phyloP scores from a whole-genome alignment of 2,888 invertebrate genomes.

The Rotaria magnacalcarata region DNA sequence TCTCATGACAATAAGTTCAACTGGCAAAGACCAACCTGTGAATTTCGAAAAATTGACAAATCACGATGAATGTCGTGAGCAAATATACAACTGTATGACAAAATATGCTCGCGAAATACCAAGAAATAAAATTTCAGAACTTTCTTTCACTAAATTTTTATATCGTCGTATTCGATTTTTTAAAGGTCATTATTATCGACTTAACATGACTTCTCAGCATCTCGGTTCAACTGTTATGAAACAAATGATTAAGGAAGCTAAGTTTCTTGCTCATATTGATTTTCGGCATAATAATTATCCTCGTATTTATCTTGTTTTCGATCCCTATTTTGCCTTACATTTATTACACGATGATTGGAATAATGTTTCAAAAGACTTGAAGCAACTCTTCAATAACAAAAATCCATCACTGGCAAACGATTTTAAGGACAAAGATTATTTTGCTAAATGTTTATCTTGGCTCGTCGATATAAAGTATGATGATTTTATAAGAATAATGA shows the following conservation, averaged over 20 bases:
- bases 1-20: neutral
- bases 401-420: neutral
- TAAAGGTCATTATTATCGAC: slow-evolving; percentile 1
- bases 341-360: slow-evolving; percentile 21
- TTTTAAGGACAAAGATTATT: slow-evolving; percentile 5
- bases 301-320: slow-evolving; percentile 20
- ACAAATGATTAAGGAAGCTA: slow-evolving; percentile 4
- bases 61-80: neutral
- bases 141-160: slow-evolving; percentile 24
- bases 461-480: slow-evolving; percentile 21
- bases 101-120: neutral
- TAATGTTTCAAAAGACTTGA: neutral
- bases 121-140: slow-evolving; percentile 20
- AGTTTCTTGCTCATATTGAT: neutral
- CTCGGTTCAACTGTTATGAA: neutral
- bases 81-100: neutral
- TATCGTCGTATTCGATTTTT: slow-evolving; percentile 26
- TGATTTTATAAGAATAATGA: neutral
- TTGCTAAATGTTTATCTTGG: slow-evolving; percentile 25
- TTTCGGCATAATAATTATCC: neutral
- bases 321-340: slow-evolving; percentile 2
- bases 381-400: neutral
- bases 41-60: neutral
- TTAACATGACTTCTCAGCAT: neutral
- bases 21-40: neutral